Evolutionary conservation across 2,888 invertebrate genomes (phyloP), one percentile per base, ranked within the genome.

Genomic region (Drosophila phalerata): DNA sequence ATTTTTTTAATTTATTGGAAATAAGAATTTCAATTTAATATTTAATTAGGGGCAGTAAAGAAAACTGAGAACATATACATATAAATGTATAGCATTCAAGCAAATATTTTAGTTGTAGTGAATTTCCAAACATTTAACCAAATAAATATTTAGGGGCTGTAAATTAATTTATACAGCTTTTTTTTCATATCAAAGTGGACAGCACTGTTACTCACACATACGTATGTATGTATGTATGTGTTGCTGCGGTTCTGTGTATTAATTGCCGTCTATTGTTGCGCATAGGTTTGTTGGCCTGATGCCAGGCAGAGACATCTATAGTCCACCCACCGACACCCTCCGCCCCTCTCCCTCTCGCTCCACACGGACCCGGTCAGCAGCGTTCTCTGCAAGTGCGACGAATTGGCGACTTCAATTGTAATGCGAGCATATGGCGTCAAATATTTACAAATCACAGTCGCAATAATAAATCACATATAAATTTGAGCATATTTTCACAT

Each of bases 191-290:
- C 5, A 8, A 38, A 38, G 8, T 15, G n/a, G 15, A 1, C 37
- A 38, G 15, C 37, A 38, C 37, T 38, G 15, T n/a, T 15, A 8
- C n/a, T 38, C 37, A 37, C n/a, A 37, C 5, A 15, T 15, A 43
- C 43, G 19, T 10, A 30, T 10, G n/a, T 37, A 17, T 25, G 28
- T 42, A 10, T 52, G 30, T 49, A 11, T 52, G 9, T 37, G 38
- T 38, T 56, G 43, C 48, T 48, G 48, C 6, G 19, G 32, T 34
- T 52, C 11, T 56, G 43, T 66, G 47, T 71, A 62, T 51, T 64
- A 67, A 69, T 71, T 69, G 64, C 37, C 45, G 60, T 67, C 52
- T 73, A 76, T 79, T 79, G 76, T 67, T 78, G 78, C 75, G 79
- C 76, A 75, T 69, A 57, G 68, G 51, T 63, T 58, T 62, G 51